Percentiles rank a stretch among this genome's conserved stretches.
phyloP scores from a whole-genome alignment of 2,797 vertebrate genomes.

The Neomorphus geoffroyi region DNA sequence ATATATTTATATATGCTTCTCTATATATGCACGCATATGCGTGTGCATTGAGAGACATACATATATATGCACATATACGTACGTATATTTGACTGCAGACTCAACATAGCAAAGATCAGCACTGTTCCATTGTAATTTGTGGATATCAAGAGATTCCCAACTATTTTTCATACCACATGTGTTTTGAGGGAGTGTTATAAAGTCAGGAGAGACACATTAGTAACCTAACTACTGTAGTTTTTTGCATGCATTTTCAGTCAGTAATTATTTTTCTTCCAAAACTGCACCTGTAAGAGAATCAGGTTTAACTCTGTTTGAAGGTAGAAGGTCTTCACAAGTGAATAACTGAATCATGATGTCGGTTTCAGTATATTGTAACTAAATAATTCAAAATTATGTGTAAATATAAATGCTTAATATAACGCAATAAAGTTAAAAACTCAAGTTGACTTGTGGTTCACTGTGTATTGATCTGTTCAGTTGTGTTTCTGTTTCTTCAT shows the following conservation, averaged over 20 bases:
- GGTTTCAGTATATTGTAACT: slow-evolving; percentile 2
- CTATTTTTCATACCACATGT: background rate
- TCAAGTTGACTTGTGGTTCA: background rate
- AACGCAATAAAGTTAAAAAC: slow-evolving; percentile 18
- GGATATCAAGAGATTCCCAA: background rate
- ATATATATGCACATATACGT: background rate
- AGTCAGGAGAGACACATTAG: background rate
- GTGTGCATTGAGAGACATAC: background rate
- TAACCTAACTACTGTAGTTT: background rate
- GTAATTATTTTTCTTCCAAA: background rate
- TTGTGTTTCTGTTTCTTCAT: background rate
- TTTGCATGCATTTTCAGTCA: slow-evolving; percentile 1
- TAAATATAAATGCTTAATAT: slow-evolving; percentile 61
- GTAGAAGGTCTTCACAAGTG: background rate
- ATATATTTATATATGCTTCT: background rate
- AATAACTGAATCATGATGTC: background rate
- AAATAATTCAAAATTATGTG: slow-evolving; percentile 28
- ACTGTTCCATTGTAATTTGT: background rate
- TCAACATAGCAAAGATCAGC: background rate
- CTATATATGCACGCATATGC: background rate
- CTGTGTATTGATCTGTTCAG: background rate
- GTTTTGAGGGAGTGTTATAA: background rate
- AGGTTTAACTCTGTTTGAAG: background rate
- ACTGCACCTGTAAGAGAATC: background rate
- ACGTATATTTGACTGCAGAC: background rate